Conservation (phyloP, 2,113 vertebrate species). For the Aldabrachelys gigantea region DNA sequence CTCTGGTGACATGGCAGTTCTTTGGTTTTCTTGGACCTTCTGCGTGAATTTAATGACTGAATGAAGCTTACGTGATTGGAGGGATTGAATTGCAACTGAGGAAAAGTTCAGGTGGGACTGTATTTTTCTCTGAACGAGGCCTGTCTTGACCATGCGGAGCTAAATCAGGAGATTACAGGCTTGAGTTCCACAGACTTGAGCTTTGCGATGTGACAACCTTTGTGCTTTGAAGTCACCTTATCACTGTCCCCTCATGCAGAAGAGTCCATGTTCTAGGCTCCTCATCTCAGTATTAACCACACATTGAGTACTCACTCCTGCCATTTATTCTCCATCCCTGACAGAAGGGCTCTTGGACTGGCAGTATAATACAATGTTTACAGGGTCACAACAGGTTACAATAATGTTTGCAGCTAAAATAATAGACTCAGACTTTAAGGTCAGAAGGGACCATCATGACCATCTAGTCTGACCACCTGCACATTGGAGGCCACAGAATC, state of each 20-base stretch:
- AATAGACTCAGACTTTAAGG: background rate
- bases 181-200: background rate
- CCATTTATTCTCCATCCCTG: rapidly evolving
- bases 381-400: background rate
- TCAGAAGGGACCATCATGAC: background rate
- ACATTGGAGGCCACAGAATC: background rate
- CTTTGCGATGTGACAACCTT: background rate
- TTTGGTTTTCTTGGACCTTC: background rate
- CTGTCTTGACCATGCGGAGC: background rate
- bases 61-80: background rate
- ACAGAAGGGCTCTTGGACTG: background rate
- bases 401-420: background rate
- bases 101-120: background rate
- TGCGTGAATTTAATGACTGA: rapidly evolving
- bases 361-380: background rate
- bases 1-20: background rate
- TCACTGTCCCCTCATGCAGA: rapidly evolving
- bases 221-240: rapidly evolving
- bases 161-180: background rate
- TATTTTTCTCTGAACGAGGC: background rate
- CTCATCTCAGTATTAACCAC: background rate
- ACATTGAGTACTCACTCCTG: background rate
- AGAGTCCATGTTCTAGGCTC: rapidly evolving
- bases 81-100: background rate
- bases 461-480: background rate